Conservation (phyloP, 2,888 invertebrate species). For the Gisinianus flammeolus region DNA sequence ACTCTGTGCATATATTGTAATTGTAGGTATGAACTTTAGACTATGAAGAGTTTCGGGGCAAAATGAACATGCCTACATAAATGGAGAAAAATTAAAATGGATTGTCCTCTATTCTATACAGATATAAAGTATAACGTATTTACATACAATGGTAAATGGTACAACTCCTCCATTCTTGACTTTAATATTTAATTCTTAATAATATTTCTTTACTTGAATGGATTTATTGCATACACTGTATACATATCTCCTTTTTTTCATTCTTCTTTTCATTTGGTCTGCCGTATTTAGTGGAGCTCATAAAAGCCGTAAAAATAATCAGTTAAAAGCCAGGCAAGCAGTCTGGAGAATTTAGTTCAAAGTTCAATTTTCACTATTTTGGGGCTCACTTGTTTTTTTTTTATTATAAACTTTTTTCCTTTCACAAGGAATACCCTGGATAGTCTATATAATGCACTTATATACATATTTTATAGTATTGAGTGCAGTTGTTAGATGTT, state of each 20-base stretch:
- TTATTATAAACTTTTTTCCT: not conserved
- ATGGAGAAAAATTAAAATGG: not conserved
- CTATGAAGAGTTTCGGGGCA: too few species aligned
- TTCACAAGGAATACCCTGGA: not conserved
- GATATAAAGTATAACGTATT: too few species aligned
- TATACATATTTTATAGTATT: not conserved
- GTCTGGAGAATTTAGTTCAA: conserved; percentile 32
- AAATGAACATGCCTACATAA: not conserved
- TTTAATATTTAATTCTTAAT: not conserved
- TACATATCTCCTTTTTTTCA: not conserved
- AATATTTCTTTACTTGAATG: not conserved
- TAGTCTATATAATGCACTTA: not conserved
- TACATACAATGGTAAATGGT: too few species aligned
- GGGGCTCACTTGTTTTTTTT: too few species aligned
- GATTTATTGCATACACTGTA: not conserved
- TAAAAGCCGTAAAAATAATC: conserved; percentile 36
- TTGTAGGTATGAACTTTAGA: too few species aligned
- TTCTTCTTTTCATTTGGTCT: not conserved
- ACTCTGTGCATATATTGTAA: too few species aligned
- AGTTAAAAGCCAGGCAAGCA: conserved; percentile 38
- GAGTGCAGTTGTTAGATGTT: too few species aligned
- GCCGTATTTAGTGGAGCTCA: not conserved
- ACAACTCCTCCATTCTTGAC: not conserved
- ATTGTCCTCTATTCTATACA: not conserved
- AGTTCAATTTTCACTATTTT: conserved; percentile 23